Percentiles rank a stretch among this genome's conserved stretches.
These are phyloP conservation scores for Radopholus similis DNA, from an alignment of 1,140 invertebrate genomes.

Conservation along the genomic window DNA sequence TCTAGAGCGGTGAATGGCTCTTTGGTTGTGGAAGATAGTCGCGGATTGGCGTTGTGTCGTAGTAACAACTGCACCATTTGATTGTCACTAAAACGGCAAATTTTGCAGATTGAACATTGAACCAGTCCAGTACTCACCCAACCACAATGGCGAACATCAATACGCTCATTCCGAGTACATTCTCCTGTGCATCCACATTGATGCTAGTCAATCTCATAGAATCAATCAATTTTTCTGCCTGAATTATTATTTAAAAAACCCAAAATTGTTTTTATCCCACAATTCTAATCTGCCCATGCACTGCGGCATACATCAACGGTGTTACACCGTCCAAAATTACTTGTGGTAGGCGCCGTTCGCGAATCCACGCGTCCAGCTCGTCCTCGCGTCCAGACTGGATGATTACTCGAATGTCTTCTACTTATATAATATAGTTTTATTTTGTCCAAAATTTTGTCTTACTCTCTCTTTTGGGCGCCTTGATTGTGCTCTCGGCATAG, in stretches of 20 bases:
- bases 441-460: not conserved
- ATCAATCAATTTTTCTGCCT: constrained; percentile 22
- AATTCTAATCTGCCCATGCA: constrained; percentile 5
- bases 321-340: constrained; percentile 17
- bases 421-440: not conserved
- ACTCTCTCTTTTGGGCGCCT: constrained; percentile 5
- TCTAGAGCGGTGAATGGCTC: constrained; percentile 24
- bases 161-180: constrained; percentile 22
- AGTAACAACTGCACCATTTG: constrained; percentile 23
- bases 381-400: constrained; percentile 4
- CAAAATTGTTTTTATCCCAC: not conserved
- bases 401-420: constrained; percentile 10
- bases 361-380: not conserved
- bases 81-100: constrained; percentile 30
- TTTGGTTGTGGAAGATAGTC: constrained; percentile 27
- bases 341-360: not conserved
- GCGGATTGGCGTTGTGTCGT: constrained; percentile 8
- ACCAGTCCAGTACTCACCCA: constrained; percentile 18
- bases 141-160: constrained; percentile 25
- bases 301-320: constrained; percentile 27
- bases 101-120: not conserved
- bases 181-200: constrained; percentile 25
- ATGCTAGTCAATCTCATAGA: not conserved
- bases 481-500: constrained; percentile 10
- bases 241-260: not conserved